phyloP scores from a whole-genome alignment of 2,797 vertebrate species.

The Emys orbicularis region DNA sequence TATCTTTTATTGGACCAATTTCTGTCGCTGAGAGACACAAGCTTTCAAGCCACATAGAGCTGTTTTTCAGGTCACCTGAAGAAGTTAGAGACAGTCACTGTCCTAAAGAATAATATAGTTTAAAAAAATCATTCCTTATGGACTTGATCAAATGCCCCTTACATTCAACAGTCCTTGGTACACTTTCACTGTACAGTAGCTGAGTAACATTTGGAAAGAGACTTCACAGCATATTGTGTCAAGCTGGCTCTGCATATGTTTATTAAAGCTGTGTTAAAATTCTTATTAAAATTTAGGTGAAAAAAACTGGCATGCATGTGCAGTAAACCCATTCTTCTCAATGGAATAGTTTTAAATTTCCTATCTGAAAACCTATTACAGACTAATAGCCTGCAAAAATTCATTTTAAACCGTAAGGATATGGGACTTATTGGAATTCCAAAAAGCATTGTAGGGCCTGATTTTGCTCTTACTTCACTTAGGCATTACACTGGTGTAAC shows the following conservation, averaged over 20 bases:
- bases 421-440: too few relatives aligned
- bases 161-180: too few relatives aligned
- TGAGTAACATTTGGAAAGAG: neutral
- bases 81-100: neutral
- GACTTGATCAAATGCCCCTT: neutral
- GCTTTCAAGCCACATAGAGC: neutral
- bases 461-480: neutral
- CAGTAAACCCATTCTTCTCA: neutral
- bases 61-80: neutral
- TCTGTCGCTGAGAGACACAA: neutral
- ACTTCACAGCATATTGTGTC: neutral
- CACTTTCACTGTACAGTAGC: neutral
- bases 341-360: neutral
- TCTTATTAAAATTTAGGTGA: neutral
- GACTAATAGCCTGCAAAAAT: neutral
- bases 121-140: neutral
- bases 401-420: neutral
- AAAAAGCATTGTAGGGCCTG: neutral
- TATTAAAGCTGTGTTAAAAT: neutral
- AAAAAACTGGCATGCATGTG: too few relatives aligned
- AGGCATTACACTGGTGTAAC: neutral
- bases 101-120: neutral
- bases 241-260: neutral
- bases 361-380: neutral
- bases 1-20: neutral